Percentiles rank a stretch among this genome's conserved stretches.
These are phyloP conservation scores for Metopolophium dirhodum DNA, from an alignment of 1,140 invertebrate genomes.

Conservation along the genomic window DNA sequence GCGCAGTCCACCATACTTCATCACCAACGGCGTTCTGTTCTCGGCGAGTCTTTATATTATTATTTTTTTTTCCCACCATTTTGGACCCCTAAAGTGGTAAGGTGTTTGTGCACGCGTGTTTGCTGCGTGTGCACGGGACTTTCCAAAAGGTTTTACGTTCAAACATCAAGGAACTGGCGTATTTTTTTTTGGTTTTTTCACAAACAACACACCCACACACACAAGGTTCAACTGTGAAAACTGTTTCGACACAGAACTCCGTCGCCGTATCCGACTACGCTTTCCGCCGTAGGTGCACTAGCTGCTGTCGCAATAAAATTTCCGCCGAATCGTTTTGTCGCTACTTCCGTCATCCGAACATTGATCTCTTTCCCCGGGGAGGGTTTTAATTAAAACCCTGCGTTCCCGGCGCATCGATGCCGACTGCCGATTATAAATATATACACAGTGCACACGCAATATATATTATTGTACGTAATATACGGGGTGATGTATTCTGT, in stretches of 20 bases:
- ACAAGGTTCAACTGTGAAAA: not conserved
- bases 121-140: not conserved
- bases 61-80: not conserved
- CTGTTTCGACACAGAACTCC: not conserved
- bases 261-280: not conserved
- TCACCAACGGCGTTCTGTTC: not conserved
- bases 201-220: not conserved
- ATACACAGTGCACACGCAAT: too few relatives aligned
- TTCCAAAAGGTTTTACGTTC: not conserved
- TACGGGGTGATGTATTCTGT: not conserved
- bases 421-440: too few relatives aligned
- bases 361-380: not conserved
- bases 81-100: not conserved
- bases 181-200: not conserved
- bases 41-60: not conserved
- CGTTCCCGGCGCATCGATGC: not conserved
- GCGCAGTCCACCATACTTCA: not conserved
- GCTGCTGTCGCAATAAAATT: not conserved
- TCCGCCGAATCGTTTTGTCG: not conserved
- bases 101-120: not conserved
- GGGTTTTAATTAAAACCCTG: slow-evolving; percentile 12
- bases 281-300: not conserved
- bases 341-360: not conserved
- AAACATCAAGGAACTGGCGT: not conserved
- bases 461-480: not conserved